These are phyloP conservation scores for Parapristionchus giblindavisi DNA, from an alignment of 2,888 invertebrate genomes.

Conservation along the genomic window DNA sequence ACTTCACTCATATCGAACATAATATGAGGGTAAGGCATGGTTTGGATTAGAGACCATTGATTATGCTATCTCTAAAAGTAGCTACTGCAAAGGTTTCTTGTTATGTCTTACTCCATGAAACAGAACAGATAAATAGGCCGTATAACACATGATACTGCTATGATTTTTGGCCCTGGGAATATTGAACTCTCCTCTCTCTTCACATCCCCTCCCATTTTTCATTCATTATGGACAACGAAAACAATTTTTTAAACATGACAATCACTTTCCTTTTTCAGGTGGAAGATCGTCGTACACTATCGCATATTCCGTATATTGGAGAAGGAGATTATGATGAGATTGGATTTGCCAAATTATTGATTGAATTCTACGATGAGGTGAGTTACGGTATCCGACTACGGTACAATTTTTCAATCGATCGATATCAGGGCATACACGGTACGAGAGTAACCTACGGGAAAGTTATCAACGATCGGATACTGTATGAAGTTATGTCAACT, in stretches of 20 bases:
- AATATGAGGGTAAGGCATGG: too few species aligned
- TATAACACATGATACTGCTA: too few species aligned
- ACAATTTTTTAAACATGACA: not conserved
- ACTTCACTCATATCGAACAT: too few species aligned
- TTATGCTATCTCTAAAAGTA: too few species aligned
- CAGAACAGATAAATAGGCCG: too few species aligned
- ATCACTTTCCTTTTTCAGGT: not conserved
- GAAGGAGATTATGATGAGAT: slow-evolving; percentile 11
- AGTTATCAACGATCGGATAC: slow-evolving; percentile 29
- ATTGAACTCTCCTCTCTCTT: too few species aligned
- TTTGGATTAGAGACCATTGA: too few species aligned
- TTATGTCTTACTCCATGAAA: too few species aligned
- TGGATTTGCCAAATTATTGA: slow-evolving; percentile 1
- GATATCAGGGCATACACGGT: slow-evolving; percentile 16
- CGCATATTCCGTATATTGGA: slow-evolving; percentile 29
- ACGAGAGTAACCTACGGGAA: not conserved
- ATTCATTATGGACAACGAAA: not conserved
- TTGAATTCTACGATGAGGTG: slow-evolving; percentile 3
- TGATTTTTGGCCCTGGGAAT: too few species aligned
- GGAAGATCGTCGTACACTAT: not conserved
- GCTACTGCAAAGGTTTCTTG: too few species aligned
- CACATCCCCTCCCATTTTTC: not conserved
- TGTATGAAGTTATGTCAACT: not conserved
- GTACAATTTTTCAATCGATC: too few species aligned
- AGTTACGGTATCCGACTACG: too few species aligned